phyloP scores from a whole-genome alignment of 2,113 vertebrate species.

The Trogon surrucura region DNA sequence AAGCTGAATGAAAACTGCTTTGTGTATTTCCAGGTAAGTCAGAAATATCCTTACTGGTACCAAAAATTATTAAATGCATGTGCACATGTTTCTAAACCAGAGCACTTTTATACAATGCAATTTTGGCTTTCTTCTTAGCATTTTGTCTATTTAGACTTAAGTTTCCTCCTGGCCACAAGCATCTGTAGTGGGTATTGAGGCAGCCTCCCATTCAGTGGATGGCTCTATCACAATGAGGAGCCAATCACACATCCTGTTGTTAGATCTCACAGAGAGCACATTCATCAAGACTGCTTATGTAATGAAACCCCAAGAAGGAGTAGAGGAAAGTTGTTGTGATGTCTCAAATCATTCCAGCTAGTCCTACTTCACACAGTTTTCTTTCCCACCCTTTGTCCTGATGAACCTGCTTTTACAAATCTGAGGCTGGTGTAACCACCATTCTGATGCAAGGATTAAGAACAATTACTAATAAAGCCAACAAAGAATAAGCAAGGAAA shows the following conservation, averaged over 20 bases:
- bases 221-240: not conserved
- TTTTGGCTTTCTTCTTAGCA: not conserved
- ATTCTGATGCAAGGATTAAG: not conserved
- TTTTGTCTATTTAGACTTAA: not conserved
- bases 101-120: not conserved
- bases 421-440: not conserved
- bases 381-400: not conserved
- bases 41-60: not conserved
- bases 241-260: not conserved
- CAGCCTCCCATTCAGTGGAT: not conserved
- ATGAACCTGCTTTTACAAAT: not conserved
- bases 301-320: not conserved
- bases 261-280: not conserved
- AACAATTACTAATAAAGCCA: not conserved
- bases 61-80: not conserved
- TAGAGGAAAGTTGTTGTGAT: not conserved
- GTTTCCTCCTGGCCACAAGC: not conserved
- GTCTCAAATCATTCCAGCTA: not conserved
- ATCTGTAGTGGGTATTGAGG: not conserved
- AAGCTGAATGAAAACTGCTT: not conserved
- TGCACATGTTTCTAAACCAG: not conserved
- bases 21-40: not conserved
- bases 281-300: not conserved
- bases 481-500: not conserved
- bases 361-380: not conserved